Conservation (phyloP, 2,888 invertebrate genomes). For the Ephialtes manifestator region DNA sequence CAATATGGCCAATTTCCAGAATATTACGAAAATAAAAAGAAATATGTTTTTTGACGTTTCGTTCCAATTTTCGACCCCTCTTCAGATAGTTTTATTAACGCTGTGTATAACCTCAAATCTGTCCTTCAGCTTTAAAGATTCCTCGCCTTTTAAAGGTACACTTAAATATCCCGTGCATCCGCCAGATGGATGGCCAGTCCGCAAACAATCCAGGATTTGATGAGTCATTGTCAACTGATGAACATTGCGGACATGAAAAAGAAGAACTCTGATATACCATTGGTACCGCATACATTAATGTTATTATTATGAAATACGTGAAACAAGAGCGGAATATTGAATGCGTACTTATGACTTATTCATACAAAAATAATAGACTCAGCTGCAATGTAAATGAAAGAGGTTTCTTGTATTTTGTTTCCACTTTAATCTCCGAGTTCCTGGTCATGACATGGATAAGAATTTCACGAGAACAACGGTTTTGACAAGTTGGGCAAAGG, state of each 20-base stretch:
- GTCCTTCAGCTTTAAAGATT: too few relatives aligned
- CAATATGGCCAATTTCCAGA: too few relatives aligned
- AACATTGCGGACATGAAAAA: neutral
- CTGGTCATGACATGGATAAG: neutral
- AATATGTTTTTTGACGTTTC: too few relatives aligned
- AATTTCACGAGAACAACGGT: conserved; percentile 1
- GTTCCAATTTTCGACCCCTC: too few relatives aligned
- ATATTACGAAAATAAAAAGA: too few relatives aligned
- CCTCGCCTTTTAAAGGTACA: too few relatives aligned
- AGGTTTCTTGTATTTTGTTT: neutral
- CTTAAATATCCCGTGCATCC: too few relatives aligned
- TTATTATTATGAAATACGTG: neutral
- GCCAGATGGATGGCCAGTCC: neutral
- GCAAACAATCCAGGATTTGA: neutral
- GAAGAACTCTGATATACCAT: neutral
- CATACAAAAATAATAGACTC: neutral
- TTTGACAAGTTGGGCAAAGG: neutral
- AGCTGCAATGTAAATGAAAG: conserved; percentile 7
- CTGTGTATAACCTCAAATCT: too few relatives aligned
- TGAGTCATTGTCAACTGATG: neutral
- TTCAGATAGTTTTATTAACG: too few relatives aligned
- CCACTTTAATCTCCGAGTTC: neutral
- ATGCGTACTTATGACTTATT: conserved; percentile 6
- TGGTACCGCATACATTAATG: neutral
- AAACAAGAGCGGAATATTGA: neutral